A percentile compares a stretch with the other conserved stretches of the same genome.
These are phyloP conservation scores for Neoascia interrupta DNA, from an alignment of 2,888 invertebrate species.

Conservation along the genomic window DNA sequence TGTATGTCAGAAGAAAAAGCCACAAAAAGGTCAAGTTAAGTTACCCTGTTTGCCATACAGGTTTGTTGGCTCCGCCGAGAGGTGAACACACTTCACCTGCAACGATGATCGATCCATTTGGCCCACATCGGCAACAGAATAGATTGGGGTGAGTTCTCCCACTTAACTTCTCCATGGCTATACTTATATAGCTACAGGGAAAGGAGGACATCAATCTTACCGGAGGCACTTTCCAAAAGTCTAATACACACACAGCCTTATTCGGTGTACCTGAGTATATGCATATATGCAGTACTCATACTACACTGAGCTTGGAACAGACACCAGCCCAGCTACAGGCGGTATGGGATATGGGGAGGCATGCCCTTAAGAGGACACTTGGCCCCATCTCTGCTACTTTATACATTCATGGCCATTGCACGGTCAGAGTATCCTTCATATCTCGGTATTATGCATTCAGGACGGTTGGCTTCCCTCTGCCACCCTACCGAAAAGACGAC, in stretches of 20 bases:
- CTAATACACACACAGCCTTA: conserved; percentile 2
- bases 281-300: too few relatives aligned
- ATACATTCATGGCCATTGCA: conserved; percentile 69
- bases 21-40: conserved; percentile 50
- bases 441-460: conserved; percentile 69
- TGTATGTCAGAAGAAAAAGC: not conserved
- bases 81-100: conserved; percentile 23
- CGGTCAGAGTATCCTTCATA: conserved; percentile 68
- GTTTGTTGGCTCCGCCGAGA: not conserved
- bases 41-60: conserved; percentile 31
- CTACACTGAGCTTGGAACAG: too few relatives aligned
- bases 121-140: conserved; percentile 47
- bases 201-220: conserved; percentile 59
- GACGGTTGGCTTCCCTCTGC: conserved; percentile 19
- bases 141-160: conserved; percentile 47
- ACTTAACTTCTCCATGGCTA: conserved; percentile 27
- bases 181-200: conserved; percentile 30
- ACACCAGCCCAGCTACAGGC: conserved; percentile 16
- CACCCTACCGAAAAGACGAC: conserved; percentile 26
- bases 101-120: conserved; percentile 48
- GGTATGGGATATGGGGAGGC: conserved; percentile 10
- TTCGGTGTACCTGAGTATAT: too few relatives aligned
- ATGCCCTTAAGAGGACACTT: conserved; percentile 71
- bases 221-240: conserved; percentile 24
- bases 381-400: conserved; percentile 72